Percentiles rank a stretch among this genome's conserved stretches.
phyloP scores from a whole-genome alignment of 2,797 vertebrate genomes.

The Erethizon dorsatum region DNA sequence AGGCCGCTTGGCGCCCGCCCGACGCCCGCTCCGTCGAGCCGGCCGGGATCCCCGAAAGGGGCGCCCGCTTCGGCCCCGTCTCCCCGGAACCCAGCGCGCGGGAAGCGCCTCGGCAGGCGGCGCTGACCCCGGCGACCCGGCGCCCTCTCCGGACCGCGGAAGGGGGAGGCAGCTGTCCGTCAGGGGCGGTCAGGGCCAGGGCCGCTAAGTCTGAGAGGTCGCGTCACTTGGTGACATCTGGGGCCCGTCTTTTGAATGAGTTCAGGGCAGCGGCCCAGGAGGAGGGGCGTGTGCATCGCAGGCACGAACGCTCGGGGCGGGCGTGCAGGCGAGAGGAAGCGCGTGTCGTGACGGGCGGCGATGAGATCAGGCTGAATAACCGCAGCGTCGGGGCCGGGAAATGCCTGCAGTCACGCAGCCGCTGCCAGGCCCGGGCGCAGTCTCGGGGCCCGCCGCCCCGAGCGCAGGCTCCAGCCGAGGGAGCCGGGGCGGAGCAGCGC shows the following conservation, averaged over 20 bases:
- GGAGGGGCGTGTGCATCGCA: background rate
- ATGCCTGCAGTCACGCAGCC: slow-evolving; percentile 90
- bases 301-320: background rate
- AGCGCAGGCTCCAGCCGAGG: background rate
- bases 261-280: background rate
- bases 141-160: no score
- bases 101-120: background rate
- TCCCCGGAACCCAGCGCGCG: background rate
- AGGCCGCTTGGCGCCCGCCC: no score
- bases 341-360: slow-evolving; percentile 93
- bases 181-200: background rate
- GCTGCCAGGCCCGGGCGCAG: slow-evolving; percentile 59
- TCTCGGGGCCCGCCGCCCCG: background rate
- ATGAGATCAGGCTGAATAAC: slow-evolving; percentile 92
- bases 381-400: slow-evolving; percentile 87
- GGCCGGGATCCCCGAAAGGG: background rate
- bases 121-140: background rate
- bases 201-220: rapidly evolving
- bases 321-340: slow-evolving; percentile 72
- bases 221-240: background rate
- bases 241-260: background rate
- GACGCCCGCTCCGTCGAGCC: no score
- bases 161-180: background rate
- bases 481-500: slow-evolving; percentile 23
- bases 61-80: background rate